These are phyloP conservation scores for Cyprinella venusta DNA, from an alignment of 2,797 vertebrate genomes.

Conservation along the genomic window DNA sequence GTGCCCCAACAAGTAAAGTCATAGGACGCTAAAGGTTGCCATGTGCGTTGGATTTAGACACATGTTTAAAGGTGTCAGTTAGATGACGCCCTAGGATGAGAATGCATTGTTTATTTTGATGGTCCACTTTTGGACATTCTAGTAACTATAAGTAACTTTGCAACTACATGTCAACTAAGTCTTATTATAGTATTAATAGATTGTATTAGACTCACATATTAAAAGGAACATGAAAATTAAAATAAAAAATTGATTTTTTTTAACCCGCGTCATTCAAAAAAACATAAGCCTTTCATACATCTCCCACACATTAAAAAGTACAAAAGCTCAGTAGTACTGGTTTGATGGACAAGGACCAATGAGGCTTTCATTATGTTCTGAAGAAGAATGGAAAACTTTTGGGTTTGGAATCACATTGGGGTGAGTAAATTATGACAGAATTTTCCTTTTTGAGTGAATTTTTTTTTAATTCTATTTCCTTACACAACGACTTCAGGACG, in stretches of 20 bases:
- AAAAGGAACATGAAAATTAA: no score
- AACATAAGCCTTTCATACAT: no score
- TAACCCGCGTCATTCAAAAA: no score
- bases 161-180: neutral
- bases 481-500: neutral
- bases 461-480: neutral
- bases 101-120: neutral
- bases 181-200: neutral
- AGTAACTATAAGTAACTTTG: neutral
- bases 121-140: neutral
- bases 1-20: no score
- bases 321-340: neutral
- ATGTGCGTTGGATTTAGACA: no score
- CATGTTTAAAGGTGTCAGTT: no score
- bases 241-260: no score
- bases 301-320: neutral
- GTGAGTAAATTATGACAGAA: neutral
- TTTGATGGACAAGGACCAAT: neutral
- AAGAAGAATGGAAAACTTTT: neutral
- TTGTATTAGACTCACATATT: no score
- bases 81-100: no score
- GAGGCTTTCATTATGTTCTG: neutral
- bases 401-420: no score
- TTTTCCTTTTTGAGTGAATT: neutral
- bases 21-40: no score